Evolutionary conservation across 2,888 invertebrate genomes (phyloP).

Genomic region (Agrochola macilenta): DNA sequence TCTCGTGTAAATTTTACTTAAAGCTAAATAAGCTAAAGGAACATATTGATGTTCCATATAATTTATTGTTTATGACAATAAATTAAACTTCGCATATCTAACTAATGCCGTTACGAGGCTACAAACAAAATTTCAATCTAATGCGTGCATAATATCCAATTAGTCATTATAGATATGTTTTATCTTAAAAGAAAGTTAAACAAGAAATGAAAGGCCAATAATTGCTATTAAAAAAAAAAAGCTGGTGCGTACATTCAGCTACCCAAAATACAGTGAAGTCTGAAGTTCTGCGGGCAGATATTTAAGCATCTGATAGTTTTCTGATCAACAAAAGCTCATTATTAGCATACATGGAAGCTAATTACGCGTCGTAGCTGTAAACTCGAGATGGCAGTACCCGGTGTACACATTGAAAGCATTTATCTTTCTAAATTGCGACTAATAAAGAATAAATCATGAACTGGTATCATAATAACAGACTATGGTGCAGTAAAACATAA

Average conservation of each 20-base stretch:
- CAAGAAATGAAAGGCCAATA: not conserved
- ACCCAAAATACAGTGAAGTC: not conserved
- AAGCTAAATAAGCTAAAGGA: not conserved
- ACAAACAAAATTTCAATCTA: not conserved
- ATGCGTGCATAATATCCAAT: not conserved
- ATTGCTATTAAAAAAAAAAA: not conserved
- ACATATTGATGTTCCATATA: not conserved
- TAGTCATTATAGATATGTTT: too few relatives aligned
- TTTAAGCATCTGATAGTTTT: slow-evolving; percentile 13
- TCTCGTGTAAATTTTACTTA: not conserved
- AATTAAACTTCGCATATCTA: not conserved
- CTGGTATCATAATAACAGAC: slow-evolving; percentile 81
- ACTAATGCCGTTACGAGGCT: not conserved
- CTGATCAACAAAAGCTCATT: slow-evolving; percentile 37
- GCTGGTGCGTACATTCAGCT: not conserved
- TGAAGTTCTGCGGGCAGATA: not conserved
- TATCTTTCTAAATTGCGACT: slow-evolving; percentile 82
- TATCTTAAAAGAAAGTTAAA: slow-evolving; percentile 16
- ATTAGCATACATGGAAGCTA: slow-evolving; percentile 35
- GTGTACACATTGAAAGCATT: slow-evolving; percentile 72
- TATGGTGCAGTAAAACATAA: slow-evolving; percentile 80
- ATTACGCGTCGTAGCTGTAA: slow-evolving; percentile 26
- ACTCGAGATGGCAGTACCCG: slow-evolving; percentile 31
- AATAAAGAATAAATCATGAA: slow-evolving; percentile 85
- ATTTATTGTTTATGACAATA: too few relatives aligned